Evolutionary conservation across 2,888 invertebrate species (phyloP).

Genomic region (Leptogaster cylindrica): DNA sequence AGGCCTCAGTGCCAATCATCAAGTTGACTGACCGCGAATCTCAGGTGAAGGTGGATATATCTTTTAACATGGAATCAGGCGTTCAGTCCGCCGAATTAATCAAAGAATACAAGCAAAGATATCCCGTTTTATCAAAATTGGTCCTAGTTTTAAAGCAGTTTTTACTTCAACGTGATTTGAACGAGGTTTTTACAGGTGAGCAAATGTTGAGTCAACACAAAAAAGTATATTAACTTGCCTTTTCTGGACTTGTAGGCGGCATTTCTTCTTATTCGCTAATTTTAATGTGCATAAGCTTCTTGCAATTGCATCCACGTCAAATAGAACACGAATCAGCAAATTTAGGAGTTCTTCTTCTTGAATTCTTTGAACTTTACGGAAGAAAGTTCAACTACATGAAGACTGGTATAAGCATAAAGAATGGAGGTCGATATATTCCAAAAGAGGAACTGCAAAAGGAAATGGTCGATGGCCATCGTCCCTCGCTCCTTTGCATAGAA

Average conservation of each 20-base stretch:
- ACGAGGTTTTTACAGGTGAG: conserved; percentile 93
- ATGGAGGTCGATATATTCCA: conserved; percentile 90
- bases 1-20: conserved; percentile 98
- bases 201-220: neutral
- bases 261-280: conserved; percentile 99
- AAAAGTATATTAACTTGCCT: neutral
- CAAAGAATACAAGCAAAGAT: conserved; percentile 85
- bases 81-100: conserved; percentile 96
- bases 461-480: conserved; percentile 93
- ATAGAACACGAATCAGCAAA: conserved; percentile 76
- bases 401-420: conserved; percentile 91
- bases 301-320: conserved; percentile 87
- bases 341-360: conserved; percentile 91
- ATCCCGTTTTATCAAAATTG: conserved; percentile 89
- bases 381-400: conserved; percentile 95
- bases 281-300: conserved; percentile 97
- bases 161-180: conserved; percentile 94
- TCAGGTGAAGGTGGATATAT: conserved; percentile 94
- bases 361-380: conserved; percentile 97
- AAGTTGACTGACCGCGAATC: conserved; percentile 88
- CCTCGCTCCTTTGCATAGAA: conserved; percentile 94
- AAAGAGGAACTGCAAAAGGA: conserved; percentile 93
- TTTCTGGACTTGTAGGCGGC: conserved; percentile 67
- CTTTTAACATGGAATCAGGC: conserved; percentile 98
- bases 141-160: conserved; percentile 99